Evolutionary conservation across 35 echinoderm and acorn worm species (phyloP).

Genomic region (Strongylocentrotus purpuratus): DNA sequence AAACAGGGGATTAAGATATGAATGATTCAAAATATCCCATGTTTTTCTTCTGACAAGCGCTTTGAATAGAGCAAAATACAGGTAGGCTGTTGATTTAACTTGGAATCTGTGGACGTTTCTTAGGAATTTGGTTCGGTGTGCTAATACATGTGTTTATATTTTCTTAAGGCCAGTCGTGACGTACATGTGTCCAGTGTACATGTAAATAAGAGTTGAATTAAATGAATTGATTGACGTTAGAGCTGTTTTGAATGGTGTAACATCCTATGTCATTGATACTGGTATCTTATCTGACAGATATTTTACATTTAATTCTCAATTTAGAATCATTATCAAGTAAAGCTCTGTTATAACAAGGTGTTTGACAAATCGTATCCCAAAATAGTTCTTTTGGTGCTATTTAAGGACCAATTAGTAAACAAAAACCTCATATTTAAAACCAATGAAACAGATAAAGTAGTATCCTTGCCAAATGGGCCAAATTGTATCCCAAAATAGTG

Average conservation of each 20-base stretch:
- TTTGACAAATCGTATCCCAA: not conserved
- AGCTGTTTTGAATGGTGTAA: not conserved
- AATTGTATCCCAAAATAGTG: too few relatives aligned
- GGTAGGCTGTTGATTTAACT: not conserved
- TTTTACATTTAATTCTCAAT: not conserved
- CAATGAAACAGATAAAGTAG: too few relatives aligned
- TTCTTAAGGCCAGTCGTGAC: not conserved
- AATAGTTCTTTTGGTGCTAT: not conserved
- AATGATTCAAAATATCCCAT: not conserved
- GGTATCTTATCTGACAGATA: not conserved
- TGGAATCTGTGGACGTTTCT: not conserved
- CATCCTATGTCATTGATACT: not conserved
- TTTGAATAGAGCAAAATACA: not conserved
- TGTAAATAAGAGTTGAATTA: not conserved
- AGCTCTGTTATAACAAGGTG: not conserved
- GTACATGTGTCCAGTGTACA: not conserved
- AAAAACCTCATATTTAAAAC: too few relatives aligned
- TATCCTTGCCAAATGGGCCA: too few relatives aligned
- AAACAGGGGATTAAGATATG: not conserved
- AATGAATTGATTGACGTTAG: not conserved
- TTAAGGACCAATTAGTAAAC: too few relatives aligned
- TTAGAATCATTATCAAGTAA: not conserved
- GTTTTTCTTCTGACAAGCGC: not conserved
- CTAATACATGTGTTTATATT: too few relatives aligned
- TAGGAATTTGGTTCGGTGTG: too few relatives aligned